Conservation (phyloP, 2,888 invertebrate genomes). For the Caenorhabditis sp. region DNA sequence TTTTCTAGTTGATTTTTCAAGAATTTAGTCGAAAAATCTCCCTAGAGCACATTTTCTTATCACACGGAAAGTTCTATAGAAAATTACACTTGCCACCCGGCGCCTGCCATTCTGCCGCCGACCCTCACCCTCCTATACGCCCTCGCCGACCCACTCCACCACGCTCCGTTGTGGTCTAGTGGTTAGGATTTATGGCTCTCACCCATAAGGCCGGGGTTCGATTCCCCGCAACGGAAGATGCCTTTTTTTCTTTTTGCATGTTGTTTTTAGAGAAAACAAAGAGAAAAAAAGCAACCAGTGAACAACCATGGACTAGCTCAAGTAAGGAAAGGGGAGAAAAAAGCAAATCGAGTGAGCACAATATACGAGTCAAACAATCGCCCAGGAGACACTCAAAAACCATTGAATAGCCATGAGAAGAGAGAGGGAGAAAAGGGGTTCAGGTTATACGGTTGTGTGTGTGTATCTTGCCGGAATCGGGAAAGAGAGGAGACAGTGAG, state of each 20-base stretch:
- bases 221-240: conserved; percentile 69
- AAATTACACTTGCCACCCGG: not conserved
- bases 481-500: no score
- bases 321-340: no score
- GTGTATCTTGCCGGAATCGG: conserved; percentile 19
- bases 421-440: conserved; percentile 30
- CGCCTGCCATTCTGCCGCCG: not conserved
- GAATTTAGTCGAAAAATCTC: no score
- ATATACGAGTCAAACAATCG: conserved; percentile 1
- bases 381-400: conserved; percentile 8
- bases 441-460: conserved; percentile 42
- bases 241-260: conserved; percentile 2
- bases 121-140: not conserved
- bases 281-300: not conserved
- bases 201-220: conserved; percentile 75
- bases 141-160: not conserved
- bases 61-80: not conserved
- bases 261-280: not conserved
- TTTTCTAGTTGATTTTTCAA: not conserved
- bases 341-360: not conserved
- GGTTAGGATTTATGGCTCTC: conserved; percentile 76
- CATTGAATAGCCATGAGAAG: conserved; percentile 15
- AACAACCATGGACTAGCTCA: no score
- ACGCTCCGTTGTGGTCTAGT: conserved; percentile 73
- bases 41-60: conserved; percentile 3